A percentile compares a stretch with the other conserved stretches of the same genome.
These are phyloP conservation scores for Echiichthys vipera DNA, from an alignment of 2,797 vertebrate species.

Conservation along the genomic window DNA sequence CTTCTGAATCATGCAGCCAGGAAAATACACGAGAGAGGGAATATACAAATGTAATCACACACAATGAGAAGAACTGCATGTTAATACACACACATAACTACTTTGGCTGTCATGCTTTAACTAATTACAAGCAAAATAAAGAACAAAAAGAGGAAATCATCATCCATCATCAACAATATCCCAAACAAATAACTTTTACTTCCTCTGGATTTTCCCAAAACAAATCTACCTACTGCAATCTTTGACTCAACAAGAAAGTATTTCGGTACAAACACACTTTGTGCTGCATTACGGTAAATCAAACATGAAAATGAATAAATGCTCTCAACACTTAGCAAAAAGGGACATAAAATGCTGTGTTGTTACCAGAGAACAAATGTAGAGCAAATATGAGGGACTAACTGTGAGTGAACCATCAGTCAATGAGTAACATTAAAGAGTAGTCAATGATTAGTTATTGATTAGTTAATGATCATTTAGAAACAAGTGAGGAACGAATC, in stretches of 20 bases:
- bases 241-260: background rate
- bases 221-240: background rate
- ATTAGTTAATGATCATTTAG: no score
- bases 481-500: no score
- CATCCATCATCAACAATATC: background rate
- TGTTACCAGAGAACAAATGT: no score
- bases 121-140: background rate
- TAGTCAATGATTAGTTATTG: no score
- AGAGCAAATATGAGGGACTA: no score
- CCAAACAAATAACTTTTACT: conserved; percentile 1
- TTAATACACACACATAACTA: background rate
- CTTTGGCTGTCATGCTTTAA: background rate
- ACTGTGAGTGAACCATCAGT: no score
- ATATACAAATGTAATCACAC: background rate
- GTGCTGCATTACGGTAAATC: background rate
- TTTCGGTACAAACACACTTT: background rate
- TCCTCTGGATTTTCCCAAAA: background rate
- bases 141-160: background rate
- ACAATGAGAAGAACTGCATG: background rate
- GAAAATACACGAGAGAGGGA: conserved; percentile 12
- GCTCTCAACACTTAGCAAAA: no score
- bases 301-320: background rate
- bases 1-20: conserved; percentile 40
- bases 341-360: no score
- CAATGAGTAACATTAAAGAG: no score